Base-by-base conservation (phyloP, 92 coral and sea anemone species). In the Montipora capitata region DNA sequence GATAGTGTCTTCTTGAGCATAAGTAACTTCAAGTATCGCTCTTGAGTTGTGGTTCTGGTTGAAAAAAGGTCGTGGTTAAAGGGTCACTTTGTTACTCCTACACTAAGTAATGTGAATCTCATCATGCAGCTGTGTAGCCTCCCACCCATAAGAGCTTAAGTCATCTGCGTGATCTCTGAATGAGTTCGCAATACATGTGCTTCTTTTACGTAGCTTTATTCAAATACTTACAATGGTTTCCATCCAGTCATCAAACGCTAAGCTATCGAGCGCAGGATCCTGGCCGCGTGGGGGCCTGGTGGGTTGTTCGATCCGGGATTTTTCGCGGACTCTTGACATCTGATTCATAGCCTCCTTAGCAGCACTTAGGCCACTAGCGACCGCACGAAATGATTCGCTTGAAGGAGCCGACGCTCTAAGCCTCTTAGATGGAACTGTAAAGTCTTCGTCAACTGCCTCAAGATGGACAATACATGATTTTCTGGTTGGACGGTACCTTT, bases 231-330 rank as follows among this genome's bases (percentile, higher is more conserved):
- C 87, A 4, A 83, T 73, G 59, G 45, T 83, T 44, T 58, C 87
- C 67, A 83, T 65, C 68, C 65, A 73, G 45, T 83, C 87, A 15
- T 83, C 87, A 73, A 83, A 83, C 7, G 38, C 79, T 9, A 83
- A 35, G 6, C 3, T 9, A 20, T 83, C 87, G 56, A 5, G 12
- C 7, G 61, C 14, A 39, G 87, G 80, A 72, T 83, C 72, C 72
- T 41, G 42, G 62, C 43, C 74, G 41, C 20, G 12, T 42, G 58
- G 71, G 68, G 68, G 7, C n/a, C 56, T 68, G 12, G 56, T 68
- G 42, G 77, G 13, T 67, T 68, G 85, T 35, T 14, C 77, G 11
- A 27, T 15, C 70, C 71, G 69, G 42, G 86, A 56, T 52, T 58
- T 68, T 40, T 17, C 59, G 40, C 87, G 45, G 35, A 71, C 72